Conservation (phyloP, 2,113 vertebrate genomes). For the Oreocharis arfaki region DNA sequence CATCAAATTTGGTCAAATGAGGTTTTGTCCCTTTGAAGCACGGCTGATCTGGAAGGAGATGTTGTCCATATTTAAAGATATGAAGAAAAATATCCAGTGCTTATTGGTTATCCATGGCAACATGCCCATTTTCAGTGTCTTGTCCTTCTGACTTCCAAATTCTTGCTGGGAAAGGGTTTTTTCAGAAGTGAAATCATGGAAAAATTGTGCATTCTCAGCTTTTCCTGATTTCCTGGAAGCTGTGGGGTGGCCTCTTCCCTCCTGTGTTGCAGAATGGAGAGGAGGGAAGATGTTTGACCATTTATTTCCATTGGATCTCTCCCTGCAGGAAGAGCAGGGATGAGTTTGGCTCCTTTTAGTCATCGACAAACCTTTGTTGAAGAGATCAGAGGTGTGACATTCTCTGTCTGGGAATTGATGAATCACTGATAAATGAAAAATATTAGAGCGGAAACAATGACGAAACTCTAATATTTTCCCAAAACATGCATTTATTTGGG, state of each 20-base stretch:
- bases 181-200: rapidly evolving
- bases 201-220: background rate
- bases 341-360: background rate
- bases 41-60: background rate
- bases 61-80: background rate
- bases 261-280: background rate
- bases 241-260: background rate
- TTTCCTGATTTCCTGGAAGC: background rate
- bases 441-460: background rate
- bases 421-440: background rate
- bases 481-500: background rate
- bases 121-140: background rate
- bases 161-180: background rate
- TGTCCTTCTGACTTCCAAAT: background rate
- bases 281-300: background rate
- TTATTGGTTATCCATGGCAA: background rate
- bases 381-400: background rate
- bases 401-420: background rate
- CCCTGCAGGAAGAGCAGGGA: background rate
- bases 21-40: background rate
- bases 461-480: background rate
- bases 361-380: background rate
- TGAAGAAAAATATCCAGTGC: background rate
- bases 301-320: background rate
- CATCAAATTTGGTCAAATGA: background rate